Evolutionary conservation across 1,140 invertebrate genomes (phyloP).

Genomic region (Rhizoglyphus robini): DNA sequence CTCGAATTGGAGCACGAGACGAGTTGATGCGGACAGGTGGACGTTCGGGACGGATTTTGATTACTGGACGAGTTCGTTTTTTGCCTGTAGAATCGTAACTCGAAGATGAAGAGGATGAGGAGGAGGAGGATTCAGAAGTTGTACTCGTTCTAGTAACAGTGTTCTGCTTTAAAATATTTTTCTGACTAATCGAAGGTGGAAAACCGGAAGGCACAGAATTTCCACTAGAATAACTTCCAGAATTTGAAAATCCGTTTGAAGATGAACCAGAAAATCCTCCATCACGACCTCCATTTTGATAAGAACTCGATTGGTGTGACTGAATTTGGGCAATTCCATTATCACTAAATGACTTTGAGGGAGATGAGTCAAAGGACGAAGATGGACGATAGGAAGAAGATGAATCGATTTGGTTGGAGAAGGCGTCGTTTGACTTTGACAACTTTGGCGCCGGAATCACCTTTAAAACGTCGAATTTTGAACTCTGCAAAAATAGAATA

Average conservation of each 20-base stretch:
- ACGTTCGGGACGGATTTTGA: neutral
- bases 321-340: neutral
- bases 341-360: neutral
- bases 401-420: neutral
- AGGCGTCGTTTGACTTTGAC: neutral
- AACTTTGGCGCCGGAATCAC: constrained; percentile 8
- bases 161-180: neutral
- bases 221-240: neutral
- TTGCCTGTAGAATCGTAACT: neutral
- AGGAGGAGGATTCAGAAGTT: neutral
- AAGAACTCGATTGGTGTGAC: neutral
- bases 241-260: neutral
- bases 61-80: constrained; percentile 2
- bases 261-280: too few relatives aligned
- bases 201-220: neutral
- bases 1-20: neutral
- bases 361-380: neutral
- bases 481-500: neutral
- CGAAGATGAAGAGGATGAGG: neutral
- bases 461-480: neutral
- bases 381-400: neutral
- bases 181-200: neutral
- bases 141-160: neutral
- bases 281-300: neutral
- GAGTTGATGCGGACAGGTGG: neutral